Conservation (phyloP, 1,140 invertebrate genomes). For the Epicauta chinensis region DNA sequence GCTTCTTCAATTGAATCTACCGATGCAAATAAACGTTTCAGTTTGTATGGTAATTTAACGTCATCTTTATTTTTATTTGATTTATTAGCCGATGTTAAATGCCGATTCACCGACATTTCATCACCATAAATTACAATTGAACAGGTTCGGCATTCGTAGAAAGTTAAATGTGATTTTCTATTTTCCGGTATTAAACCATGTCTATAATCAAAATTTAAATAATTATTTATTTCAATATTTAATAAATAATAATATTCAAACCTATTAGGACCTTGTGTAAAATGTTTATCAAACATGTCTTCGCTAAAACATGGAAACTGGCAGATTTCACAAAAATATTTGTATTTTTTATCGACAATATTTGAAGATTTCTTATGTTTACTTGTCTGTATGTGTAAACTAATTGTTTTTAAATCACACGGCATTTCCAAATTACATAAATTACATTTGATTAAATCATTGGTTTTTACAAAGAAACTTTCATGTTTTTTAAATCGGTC, state of each 20-base stretch:
- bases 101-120: constrained; percentile 24
- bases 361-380: constrained; percentile 3
- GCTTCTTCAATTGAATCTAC: constrained; percentile 15
- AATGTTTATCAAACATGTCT: constrained; percentile 22
- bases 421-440: constrained; percentile 17
- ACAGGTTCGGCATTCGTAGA: constrained; percentile 34
- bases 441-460: constrained; percentile 9
- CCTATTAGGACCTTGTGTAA: constrained; percentile 19
- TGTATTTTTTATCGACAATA: constrained; percentile 13
- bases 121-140: constrained; percentile 30
- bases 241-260: neutral
- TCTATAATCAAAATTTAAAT: constrained; percentile 9
- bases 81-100: constrained; percentile 7
- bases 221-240: neutral
- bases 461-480: constrained; percentile 11
- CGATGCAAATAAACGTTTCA: constrained; percentile 25
- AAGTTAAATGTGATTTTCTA: constrained; percentile 18
- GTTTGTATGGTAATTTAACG: constrained; percentile 18
- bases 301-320: constrained; percentile 19
- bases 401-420: constrained; percentile 2
- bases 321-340: constrained; percentile 31
- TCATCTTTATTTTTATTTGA: constrained; percentile 18
- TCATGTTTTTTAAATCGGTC: constrained; percentile 23
- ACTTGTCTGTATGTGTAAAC: constrained; percentile 10
- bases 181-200: constrained; percentile 18